Evolutionary conservation across 1,140 invertebrate species (phyloP).

Genomic region (Zeugodacus cucurbitae): DNA sequence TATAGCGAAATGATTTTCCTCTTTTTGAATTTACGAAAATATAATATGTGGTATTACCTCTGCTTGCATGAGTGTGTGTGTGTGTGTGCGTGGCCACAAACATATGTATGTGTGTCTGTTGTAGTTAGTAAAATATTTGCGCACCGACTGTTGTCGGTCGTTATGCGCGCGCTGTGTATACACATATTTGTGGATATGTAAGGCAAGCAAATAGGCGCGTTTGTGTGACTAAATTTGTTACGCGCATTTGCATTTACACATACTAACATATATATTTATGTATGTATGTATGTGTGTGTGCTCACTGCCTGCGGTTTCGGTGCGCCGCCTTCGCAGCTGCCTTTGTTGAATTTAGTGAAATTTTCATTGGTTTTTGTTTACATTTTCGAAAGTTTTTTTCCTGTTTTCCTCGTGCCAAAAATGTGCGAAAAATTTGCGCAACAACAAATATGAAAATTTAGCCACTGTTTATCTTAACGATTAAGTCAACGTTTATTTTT

Average conservation of each 20-base stretch:
- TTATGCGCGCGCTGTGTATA: not conserved
- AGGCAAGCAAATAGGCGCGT: not conserved
- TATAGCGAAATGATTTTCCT: not conserved
- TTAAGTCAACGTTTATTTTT: conserved; percentile 29
- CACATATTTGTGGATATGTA: not conserved
- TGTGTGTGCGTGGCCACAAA: not conserved
- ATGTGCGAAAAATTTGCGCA: conserved; percentile 7
- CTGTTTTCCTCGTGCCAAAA: not conserved
- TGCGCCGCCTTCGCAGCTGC: not conserved
- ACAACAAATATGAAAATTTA: not conserved
- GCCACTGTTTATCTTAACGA: not conserved
- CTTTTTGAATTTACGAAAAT: not conserved
- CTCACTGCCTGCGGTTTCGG: not conserved
- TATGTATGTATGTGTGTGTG: not conserved
- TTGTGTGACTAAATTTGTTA: not conserved
- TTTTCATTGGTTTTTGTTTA: conserved; percentile 25
- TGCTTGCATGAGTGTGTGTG: not conserved
- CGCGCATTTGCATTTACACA: not conserved
- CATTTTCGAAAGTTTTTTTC: not conserved
- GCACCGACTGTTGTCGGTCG: not conserved
- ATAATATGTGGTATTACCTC: not conserved
- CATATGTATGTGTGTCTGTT: not conserved
- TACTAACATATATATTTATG: no score
- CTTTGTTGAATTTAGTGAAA: not conserved
- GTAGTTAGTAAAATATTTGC: not conserved